Base-by-base conservation (phyloP, 2,113 vertebrate species). In the Paradoxurus hermaphroditus region DNA sequence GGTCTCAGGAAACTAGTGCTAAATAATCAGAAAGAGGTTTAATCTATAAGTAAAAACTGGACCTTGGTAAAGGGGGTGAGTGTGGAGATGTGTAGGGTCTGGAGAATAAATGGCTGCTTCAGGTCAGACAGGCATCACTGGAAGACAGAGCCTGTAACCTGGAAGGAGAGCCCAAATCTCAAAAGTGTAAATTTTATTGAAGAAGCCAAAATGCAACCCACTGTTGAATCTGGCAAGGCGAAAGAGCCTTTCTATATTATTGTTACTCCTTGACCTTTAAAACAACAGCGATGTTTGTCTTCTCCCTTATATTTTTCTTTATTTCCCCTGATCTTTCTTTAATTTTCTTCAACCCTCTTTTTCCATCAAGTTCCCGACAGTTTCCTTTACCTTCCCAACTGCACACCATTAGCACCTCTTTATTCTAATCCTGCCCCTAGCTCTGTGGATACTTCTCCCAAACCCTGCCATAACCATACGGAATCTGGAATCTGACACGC, bases 331-430 rank as follows among this genome's bases (percentile, higher is more conserved):
- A 97, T 98, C 97, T 90, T 59, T 86, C 97, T 98, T 98, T 98
- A 95, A 98, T 91, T 97, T 98, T 98, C 98, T 97, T 98, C 88
- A 92, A 95, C 97, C 97, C 91, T 98, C 96, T 98, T 98, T 98
- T 98, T 98, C 98, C 97, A 96, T 79, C 91, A 86, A 97, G 94
- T 98, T 98, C 97, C 98, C 87, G 65, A 97, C 97, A 97, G 97
- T 97, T 98, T 98, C 97, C 98, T 98, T 97, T 98, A 96, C 98
- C 98, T 97, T 98, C 98, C 98, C 98, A 97, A 89, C 93, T 97
- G 96, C 94, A 98, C 92, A 67, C 97, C 97, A 96, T 98, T 98
- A 98, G 98, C 98, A 98, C 98, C 98, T 98, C 98, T 98, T 99
- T 98, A 98, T 98, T 98, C 98, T 98, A 98, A 98, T 98, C 98